Base-by-base conservation (phyloP, 2,797 vertebrate genomes). In the Eupleurogrammus muticus region DNA sequence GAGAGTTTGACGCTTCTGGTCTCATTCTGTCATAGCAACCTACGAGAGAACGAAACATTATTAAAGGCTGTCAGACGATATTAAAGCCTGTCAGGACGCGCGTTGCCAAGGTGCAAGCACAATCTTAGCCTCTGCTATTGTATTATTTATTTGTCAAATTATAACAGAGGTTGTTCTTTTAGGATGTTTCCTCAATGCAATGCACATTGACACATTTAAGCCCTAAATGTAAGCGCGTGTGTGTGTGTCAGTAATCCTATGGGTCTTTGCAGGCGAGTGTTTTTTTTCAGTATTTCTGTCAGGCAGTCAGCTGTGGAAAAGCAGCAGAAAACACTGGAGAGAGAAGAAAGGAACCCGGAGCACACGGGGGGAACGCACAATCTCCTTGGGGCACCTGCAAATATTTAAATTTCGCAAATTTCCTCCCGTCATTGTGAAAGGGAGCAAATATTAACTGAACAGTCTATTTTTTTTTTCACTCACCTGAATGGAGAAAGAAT, bases 1-100 rank as follows among this genome's bases (percentile, higher is more conserved):
- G 58, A 68, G 56, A 78, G 62, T 75, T 80, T 81, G 65, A 87
- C 51, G 21, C 78, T 72, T 78, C 28, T 7, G 0, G 44, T 50
- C 64, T 65, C 21, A n/a, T 82, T 77, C 24, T 73, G 62, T 66
- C 57, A 50, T 57, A 66, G 62, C 66, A 81, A 75, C 46, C 17
- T 28, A 28, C 6, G 28, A 28, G 3, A 3, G 28, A 28, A 28
- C 6, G 28, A 28, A 6, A 28, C 28, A 28, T 28, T 28, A 28
- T 28, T 28, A 28, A 28, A 28, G 28, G 3, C 59, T 0, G 14
- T 40, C 13, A 38, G 23, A 55, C 46, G 36, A 35, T 23, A 34
- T 56, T 69, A 59, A 52, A 82, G 47, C 49, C 59, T 0, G 16
- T 40, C 13, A 38, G 23, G 66, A 75, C 50, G 50, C 9, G 40